Base-by-base conservation (phyloP, 2,113 vertebrate species). In the Xyliphius kryptos region DNA sequence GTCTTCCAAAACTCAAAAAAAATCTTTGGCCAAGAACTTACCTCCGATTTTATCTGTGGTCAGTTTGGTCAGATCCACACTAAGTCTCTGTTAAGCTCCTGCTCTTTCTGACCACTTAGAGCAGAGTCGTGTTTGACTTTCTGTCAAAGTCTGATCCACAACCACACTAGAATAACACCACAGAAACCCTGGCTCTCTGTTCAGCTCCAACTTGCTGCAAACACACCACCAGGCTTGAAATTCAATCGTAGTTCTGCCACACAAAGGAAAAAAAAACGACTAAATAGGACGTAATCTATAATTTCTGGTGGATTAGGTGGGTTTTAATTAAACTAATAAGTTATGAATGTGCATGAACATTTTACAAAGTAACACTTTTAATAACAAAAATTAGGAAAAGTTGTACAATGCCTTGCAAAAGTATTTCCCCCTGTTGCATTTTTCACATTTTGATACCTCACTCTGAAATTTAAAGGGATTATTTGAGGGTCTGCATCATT, bases 121-220 rank as follows among this genome's bases (percentile, higher is more conserved):
- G 68, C 52, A 53, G 37, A 65, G 70, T 43, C 69, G 58, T 73
- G 75, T 72, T 80, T 75, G 69, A 68, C 60, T 69, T 79, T 64
- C 69, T 69, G 67, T 79, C 76, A 76, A 58, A 63, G 70, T 67
- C 64, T 62, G 65, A 61, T 70, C 77, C 72, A 70, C 73, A 76
- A 77, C 76, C 78, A 57, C 76, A 71, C 51, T 73, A 74, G 56
- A 72, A 74, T 64, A 77, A 73, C 69, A 73, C 75, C 69, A 73
- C 80, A 79, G 72, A 76, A 50, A 57, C 52, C 52, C 70, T 63
- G 60, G 75, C 64, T 71, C 19, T 16, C 56, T 20, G 48, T 66
- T 40, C 43, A 22, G 10, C 21, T 75, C 56, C 61, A 75, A 63
- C 58, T 9, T 15, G 11, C 36, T 50, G 63, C 15, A 49, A 47